Conservation (phyloP, 1,140 invertebrate species). For the Procambarus virginalis region DNA sequence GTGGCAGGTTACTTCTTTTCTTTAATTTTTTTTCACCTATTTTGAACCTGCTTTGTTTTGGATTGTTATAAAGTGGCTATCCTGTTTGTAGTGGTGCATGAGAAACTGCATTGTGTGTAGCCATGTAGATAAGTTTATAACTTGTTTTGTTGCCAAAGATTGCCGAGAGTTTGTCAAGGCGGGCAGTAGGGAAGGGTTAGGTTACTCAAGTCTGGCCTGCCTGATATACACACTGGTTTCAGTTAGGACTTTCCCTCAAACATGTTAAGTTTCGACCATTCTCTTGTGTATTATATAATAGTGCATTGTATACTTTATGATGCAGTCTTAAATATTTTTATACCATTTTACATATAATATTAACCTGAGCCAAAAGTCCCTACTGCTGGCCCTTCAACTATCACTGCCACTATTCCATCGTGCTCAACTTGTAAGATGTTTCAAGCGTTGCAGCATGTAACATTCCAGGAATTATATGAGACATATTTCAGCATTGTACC, state of each 20-base stretch:
- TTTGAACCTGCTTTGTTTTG: conserved; percentile 20
- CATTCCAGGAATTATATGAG: conserved; percentile 48
- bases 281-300: not conserved
- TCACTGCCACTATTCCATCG: conserved; percentile 59
- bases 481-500: conserved; percentile 42
- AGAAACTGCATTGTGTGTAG: not conserved
- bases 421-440: conserved; percentile 60
- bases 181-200: conserved; percentile 35
- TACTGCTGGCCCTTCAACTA: conserved; percentile 43
- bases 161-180: conserved; percentile 52
- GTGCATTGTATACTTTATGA: not conserved
- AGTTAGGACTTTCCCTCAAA: not conserved
- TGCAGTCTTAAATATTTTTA: conserved; percentile 7
- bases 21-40: conserved; percentile 11
- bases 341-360: not conserved
- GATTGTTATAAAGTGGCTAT: conserved; percentile 8
- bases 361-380: conserved; percentile 15
- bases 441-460: conserved; percentile 53
- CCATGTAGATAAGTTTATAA: conserved; percentile 14
- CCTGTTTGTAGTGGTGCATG: conserved; percentile 21
- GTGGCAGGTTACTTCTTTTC: conserved; percentile 8
- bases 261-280: conserved; percentile 3
- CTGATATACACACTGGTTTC: not conserved
- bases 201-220: not conserved
- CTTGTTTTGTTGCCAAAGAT: conserved; percentile 63